phyloP scores from a whole-genome alignment of 2,797 vertebrate genomes.

The Macrochelys suwanniensis region DNA sequence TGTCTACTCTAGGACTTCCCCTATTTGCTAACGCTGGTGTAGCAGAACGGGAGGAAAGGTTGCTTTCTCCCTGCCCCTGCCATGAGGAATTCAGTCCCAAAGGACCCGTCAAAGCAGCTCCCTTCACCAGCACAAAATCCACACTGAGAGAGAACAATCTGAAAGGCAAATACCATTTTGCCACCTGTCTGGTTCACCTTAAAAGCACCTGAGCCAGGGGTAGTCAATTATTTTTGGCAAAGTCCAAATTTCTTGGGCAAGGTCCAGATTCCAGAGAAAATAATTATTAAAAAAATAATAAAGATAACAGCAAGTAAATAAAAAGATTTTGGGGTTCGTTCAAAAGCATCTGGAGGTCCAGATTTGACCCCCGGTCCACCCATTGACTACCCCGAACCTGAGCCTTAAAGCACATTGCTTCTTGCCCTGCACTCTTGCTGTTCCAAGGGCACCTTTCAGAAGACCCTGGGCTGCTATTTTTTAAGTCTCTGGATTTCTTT shows the following conservation, averaged over 20 bases:
- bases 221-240: too few species aligned
- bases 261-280: too few species aligned
- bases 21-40: background rate
- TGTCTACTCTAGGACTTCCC: background rate
- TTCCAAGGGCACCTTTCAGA: background rate
- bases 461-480: background rate
- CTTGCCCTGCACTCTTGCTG: background rate
- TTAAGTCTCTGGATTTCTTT: constrained; percentile 15
- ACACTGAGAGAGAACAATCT: background rate
- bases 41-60: background rate
- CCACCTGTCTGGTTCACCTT: background rate
- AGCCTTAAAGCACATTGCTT: background rate
- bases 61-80: background rate
- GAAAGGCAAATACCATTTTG: background rate
- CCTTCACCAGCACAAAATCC: background rate
- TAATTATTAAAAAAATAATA: too few species aligned
- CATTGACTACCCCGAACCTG: too few species aligned
- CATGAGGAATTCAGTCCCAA: background rate
- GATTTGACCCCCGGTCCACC: too few species aligned
- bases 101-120: background rate
- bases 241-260: too few species aligned
- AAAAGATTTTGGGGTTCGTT: too few species aligned
- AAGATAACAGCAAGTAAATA: too few species aligned
- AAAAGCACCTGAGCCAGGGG: background rate
- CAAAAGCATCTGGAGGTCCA: too few species aligned